Percentiles rank a stretch among this genome's conserved stretches.
These are phyloP conservation scores for Heliopora coerulea DNA, from an alignment of 92 coral and sea anemone species.

Conservation along the genomic window DNA sequence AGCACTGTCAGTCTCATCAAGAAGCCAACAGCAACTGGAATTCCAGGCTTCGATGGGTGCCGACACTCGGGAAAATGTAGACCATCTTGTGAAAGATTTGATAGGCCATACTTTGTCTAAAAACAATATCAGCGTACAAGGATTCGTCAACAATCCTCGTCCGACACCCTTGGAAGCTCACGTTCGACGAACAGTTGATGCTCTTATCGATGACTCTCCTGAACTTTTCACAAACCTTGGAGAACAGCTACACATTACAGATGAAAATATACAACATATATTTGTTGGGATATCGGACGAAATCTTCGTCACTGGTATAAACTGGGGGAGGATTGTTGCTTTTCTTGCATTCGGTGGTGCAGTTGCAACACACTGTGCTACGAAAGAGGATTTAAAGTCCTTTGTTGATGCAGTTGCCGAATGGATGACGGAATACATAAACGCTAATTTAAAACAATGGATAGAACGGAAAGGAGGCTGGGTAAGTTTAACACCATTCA, in stretches of 20 bases:
- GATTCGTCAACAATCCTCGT: constrained; percentile 56
- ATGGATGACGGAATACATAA: constrained; percentile 85
- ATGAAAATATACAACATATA: constrained; percentile 73
- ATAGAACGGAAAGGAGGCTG: constrained; percentile 89
- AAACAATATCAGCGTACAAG: constrained; percentile 58
- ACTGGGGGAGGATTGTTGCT: constrained; percentile 99
- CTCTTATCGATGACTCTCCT: constrained; percentile 69
- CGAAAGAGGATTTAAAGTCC: constrained; percentile 68
- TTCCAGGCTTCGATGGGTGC: constrained; percentile 2
- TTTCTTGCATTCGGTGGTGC: constrained; percentile 97
- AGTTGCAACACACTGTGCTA: constrained; percentile 79
- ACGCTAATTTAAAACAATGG: constrained; percentile 77
- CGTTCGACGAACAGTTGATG: constrained; percentile 86
- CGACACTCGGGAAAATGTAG: constrained; percentile 1
- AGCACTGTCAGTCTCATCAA: too few relatives aligned
- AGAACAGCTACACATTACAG: constrained; percentile 90
- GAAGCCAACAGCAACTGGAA: not conserved
- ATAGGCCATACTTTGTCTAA: constrained; percentile 76
- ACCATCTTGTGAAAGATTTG: constrained; percentile 67
- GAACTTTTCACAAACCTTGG: constrained; percentile 90
- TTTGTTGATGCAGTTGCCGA: constrained; percentile 71
- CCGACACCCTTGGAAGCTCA: constrained; percentile 62
- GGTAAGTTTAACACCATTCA: constrained; percentile 62
- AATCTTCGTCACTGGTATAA: constrained; percentile 88
- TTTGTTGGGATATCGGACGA: constrained; percentile 97